These are phyloP conservation scores for Scrobipalpa atriplicella DNA, from an alignment of 2,888 invertebrate species.

Conservation along the genomic window DNA sequence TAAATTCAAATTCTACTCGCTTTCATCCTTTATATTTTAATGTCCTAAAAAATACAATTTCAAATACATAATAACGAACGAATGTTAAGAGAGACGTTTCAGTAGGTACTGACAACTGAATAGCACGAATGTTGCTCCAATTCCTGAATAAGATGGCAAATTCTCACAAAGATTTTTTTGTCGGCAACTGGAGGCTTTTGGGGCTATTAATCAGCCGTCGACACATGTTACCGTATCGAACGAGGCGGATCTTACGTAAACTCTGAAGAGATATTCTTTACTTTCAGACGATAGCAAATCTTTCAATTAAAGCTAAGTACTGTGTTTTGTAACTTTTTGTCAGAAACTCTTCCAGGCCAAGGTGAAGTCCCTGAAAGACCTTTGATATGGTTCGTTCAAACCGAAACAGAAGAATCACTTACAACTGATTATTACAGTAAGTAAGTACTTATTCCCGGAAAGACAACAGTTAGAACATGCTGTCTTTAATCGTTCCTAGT, in stretches of 20 bases:
- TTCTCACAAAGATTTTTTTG: slow-evolving; percentile 1
- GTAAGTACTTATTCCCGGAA: too few species aligned
- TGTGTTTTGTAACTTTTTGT: too few species aligned
- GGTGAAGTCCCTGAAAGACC: background rate
- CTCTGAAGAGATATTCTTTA: slow-evolving; percentile 19
- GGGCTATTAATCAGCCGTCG: slow-evolving; percentile 65
- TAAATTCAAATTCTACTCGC: too few species aligned
- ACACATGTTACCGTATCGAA: slow-evolving; percentile 54
- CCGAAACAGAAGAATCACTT: too few species aligned
- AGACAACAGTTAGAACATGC: too few species aligned
- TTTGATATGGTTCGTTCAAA: too few species aligned
- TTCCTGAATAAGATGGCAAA: background rate
- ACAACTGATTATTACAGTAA: too few species aligned
- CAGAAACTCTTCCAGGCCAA: background rate
- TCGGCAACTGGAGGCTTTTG: background rate
- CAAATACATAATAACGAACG: background rate
- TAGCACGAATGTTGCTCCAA: background rate
- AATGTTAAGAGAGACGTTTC: background rate
- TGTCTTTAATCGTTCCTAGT: too few species aligned
- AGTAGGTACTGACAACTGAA: background rate
- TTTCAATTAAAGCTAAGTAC: background rate
- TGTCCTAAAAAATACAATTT: background rate
- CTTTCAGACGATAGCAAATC: background rate
- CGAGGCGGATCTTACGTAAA: slow-evolving; percentile 51
- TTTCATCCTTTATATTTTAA: too few species aligned